phyloP scores from a whole-genome alignment of 1,140 invertebrate genomes.

The Lepidotrigona ventralis region DNA sequence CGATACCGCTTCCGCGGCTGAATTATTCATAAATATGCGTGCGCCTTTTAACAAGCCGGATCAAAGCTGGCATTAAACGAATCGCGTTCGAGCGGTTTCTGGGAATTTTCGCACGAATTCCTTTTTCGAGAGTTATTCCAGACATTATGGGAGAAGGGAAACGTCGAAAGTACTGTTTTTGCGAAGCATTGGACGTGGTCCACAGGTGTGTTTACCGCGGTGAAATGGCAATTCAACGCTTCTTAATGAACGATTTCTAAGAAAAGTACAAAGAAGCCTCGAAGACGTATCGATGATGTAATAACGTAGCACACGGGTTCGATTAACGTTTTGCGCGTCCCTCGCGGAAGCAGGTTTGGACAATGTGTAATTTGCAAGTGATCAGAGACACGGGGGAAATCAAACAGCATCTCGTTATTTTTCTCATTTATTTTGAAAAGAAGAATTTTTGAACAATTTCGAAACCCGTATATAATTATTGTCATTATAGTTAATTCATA shows the following conservation, averaged over 20 bases:
- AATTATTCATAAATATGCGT: conserved; percentile 42
- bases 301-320: background rate
- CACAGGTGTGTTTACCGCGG: background rate
- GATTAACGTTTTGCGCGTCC: background rate
- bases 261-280: background rate
- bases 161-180: background rate
- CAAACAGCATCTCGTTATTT: background rate
- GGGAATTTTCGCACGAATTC: background rate
- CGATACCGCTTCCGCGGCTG: conserved; percentile 5
- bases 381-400: background rate
- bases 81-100: background rate
- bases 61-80: conserved; percentile 17
- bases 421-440: no score
- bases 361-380: background rate
- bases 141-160: no score
- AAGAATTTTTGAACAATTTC: no score
- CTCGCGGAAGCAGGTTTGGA: background rate
- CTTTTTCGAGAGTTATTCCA: background rate
- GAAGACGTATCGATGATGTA: background rate
- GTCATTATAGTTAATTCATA: no score
- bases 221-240: background rate
- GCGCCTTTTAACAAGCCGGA: background rate
- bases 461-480: no score
- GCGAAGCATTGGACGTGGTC: background rate
- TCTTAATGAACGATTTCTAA: background rate